Conservation (phyloP, 2,113 vertebrate species). For the Prochilodus magdalenae region DNA sequence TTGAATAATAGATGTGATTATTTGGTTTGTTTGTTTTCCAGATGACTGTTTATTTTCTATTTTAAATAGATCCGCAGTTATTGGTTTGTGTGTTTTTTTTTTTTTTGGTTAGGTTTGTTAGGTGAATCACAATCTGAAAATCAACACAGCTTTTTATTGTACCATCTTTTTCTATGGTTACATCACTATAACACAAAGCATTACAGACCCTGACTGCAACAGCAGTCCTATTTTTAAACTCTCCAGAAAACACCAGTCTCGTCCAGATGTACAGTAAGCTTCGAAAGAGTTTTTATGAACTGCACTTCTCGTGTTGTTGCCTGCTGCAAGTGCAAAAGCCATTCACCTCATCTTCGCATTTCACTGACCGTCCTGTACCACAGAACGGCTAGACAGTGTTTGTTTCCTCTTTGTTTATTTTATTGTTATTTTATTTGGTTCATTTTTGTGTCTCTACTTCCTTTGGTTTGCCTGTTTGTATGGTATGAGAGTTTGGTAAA, state of each 20-base stretch:
- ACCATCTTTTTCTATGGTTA: conserved; percentile 52
- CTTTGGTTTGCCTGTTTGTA: conserved; percentile 62
- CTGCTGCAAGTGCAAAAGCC: conserved; percentile 42
- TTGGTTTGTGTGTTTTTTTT: too few relatives aligned
- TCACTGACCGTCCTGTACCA: conserved; percentile 43
- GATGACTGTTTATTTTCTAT: conserved; percentile 56
- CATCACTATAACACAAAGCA: conserved; percentile 64
- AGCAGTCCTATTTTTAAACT: conserved; percentile 30
- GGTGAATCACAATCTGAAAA: conserved; percentile 50
- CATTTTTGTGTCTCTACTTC: conserved; percentile 22
- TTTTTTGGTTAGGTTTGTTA: conserved; percentile 65
- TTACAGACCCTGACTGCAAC: conserved; percentile 63
- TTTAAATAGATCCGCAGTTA: conserved; percentile 47
- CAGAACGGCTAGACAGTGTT: conserved; percentile 58
- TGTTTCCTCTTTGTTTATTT: conserved; percentile 41
- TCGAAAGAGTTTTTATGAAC: conserved; percentile 39
- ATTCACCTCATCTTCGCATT: conserved; percentile 22
- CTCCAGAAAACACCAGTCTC: conserved; percentile 65
- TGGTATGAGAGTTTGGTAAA: conserved; percentile 68
- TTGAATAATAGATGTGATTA: conserved; percentile 76
- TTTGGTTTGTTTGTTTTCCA: conserved; percentile 57
- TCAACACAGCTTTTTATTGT: conserved; percentile 44
- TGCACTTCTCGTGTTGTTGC: conserved; percentile 47
- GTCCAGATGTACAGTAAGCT: conserved; percentile 62
- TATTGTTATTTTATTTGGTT: background rate